Conservation (phyloP, 2,113 vertebrate genomes). For the Atlantisia rogersi region DNA sequence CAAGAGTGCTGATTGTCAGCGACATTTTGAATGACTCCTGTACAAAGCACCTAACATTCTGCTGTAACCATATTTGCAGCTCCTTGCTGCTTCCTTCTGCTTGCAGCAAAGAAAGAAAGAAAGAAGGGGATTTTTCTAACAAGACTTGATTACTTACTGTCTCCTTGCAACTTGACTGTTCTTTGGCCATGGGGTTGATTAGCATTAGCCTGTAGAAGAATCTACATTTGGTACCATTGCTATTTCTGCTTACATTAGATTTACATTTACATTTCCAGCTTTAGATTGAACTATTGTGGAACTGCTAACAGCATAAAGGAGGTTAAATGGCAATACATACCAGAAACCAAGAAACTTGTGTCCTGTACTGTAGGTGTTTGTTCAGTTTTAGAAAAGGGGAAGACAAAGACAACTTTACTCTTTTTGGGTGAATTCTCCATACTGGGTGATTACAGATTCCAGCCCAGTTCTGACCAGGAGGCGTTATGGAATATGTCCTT, state of each 20-base stretch:
- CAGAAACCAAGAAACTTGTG: neutral
- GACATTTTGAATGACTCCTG: neutral
- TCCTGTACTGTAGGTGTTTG: neutral
- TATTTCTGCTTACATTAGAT: neutral
- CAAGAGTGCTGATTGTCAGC: neutral
- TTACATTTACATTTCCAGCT: neutral
- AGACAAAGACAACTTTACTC: neutral
- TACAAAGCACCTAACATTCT: neutral
- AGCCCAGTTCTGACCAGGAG: neutral
- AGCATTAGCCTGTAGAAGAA: neutral
- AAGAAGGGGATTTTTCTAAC: neutral
- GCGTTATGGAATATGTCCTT: neutral
- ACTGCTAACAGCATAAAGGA: neutral
- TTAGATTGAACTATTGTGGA: neutral
- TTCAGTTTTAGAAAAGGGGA: neutral
- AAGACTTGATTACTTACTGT: neutral
- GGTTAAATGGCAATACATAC: neutral
- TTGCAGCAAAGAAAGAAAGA: neutral
- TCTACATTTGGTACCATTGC: neutral
- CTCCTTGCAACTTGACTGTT: neutral
- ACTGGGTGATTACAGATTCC: neutral
- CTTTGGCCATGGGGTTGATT: neutral
- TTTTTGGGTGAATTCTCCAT: neutral
- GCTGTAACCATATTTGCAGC: neutral
- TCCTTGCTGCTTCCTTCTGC: neutral